Base-by-base conservation (phyloP, 2,888 invertebrate species). In the Spisula solida region DNA sequence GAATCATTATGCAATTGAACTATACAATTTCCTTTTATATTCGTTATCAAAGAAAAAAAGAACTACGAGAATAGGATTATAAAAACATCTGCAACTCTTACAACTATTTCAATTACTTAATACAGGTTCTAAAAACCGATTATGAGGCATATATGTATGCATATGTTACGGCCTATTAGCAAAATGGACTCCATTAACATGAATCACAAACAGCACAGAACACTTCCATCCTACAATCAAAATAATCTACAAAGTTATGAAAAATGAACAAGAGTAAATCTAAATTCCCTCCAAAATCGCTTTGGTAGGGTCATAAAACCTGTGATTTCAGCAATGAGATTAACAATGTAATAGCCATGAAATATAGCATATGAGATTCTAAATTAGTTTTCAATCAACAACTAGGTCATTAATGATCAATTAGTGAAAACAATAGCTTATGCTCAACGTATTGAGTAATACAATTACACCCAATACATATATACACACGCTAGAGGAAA, bases 321-420 rank as follows among this genome's bases (percentile, higher is more conserved):
- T 25, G 25, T 66, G 60, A 66, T 66, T 41, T 25, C 60, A 66
- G 25, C 25, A 25, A 66, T 66, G 60, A 66, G 60, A 66, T 66
- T 66, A 66, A 66, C 60, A 2, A n/a, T 60, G n/a, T 25, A 66
- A 66, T 66, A 66, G 60, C 60, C 60, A 25, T 66, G 60, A 66
- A 25, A 66, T 66, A 66, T 25, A 66, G 60, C 25, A 25, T 25
- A 66, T 66, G 60, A 66, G 60, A 66, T 66, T 66, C 60, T 66
- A 25, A 66, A 66, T 66, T 6, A 66, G 60, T 66, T 66, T 66
- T 66, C 60, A n/a, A 66, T 25, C 60, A 66, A 66, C 60, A 66
- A 66, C 60, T 66, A 66, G n/a, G 25, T 66, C 25, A 25, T 66
- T 66, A 66, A 66, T 66, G 0, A 66, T 66, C 60, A 25, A 66